A percentile compares a stretch with the other conserved stretches of the same genome.
Conservation (phyloP, 2,888 invertebrate species). For the Athalia circularis region DNA sequence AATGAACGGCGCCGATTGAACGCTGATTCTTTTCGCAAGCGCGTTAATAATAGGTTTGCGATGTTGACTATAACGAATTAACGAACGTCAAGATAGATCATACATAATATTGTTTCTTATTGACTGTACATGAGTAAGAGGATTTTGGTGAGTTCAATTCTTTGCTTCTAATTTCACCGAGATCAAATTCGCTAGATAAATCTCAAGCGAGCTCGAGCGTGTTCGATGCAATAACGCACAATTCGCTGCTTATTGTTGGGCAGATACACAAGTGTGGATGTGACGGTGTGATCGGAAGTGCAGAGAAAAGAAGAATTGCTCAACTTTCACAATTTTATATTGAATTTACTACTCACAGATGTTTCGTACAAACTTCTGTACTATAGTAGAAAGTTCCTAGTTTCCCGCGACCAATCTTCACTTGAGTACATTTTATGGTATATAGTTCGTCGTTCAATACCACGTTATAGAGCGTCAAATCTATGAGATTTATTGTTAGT, state of each 20-base stretch:
- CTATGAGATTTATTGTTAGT: too few species aligned
- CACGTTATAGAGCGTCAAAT: too few species aligned
- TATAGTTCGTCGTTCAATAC: too few species aligned
- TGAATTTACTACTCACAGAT: conserved; percentile 32
- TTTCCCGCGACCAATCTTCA: too few species aligned
- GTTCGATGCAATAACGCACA: too few species aligned
- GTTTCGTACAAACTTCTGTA: background rate
- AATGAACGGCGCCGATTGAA: conserved; percentile 35
- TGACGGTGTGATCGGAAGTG: background rate
- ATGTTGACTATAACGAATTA: conserved; percentile 5
- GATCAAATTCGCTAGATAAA: too few species aligned
- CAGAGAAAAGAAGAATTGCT: background rate
- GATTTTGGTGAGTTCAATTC: too few species aligned
- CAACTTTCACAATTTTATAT: conserved; percentile 21
- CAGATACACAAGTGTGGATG: too few species aligned
- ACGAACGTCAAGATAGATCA: conserved; percentile 22
- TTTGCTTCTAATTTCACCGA: too few species aligned
- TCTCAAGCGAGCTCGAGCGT: too few species aligned
- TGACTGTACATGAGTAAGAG: background rate
- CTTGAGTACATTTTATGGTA: too few species aligned
- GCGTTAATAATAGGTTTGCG: conserved; percentile 1
- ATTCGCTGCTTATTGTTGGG: too few species aligned
- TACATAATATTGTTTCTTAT: background rate
- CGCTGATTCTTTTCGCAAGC: conserved; percentile 2
- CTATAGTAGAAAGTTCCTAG: background rate